Evolutionary conservation across 2,113 vertebrate genomes (phyloP).

Genomic region (Neodontobutis hainanensis): DNA sequence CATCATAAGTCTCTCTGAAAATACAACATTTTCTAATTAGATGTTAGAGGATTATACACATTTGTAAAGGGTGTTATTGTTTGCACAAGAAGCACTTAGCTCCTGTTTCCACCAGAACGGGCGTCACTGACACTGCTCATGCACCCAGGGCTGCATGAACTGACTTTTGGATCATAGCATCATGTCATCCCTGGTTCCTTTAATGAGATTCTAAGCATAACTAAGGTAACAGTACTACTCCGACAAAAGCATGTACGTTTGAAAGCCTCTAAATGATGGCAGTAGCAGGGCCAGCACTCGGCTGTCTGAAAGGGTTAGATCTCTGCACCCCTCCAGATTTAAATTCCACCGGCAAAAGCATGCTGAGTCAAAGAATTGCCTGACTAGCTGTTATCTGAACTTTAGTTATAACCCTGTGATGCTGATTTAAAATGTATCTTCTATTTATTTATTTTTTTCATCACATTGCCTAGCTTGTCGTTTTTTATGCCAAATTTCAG

Average conservation of each 20-base stretch:
- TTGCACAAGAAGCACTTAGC: background rate
- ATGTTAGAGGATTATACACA: background rate
- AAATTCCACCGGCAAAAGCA: conserved; percentile 49
- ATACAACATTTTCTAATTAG: conserved; percentile 3
- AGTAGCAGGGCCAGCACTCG: conserved; percentile 33
- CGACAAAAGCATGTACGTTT: conserved; percentile 48
- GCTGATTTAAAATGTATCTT: conserved; percentile 44
- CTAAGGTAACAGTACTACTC: conserved; percentile 63
- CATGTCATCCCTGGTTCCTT: conserved; percentile 40
- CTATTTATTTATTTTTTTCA: conserved; percentile 22
- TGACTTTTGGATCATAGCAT: conserved; percentile 49
- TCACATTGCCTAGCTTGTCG: conserved; percentile 37
- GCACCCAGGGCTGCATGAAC: conserved; percentile 33
- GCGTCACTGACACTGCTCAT: conserved; percentile 33
- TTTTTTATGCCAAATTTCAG: conserved; percentile 27
- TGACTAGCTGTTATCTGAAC: conserved; percentile 60
- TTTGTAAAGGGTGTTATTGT: background rate
- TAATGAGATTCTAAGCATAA: conserved; percentile 34
- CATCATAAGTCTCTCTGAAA: conserved; percentile 1
- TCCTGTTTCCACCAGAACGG: background rate
- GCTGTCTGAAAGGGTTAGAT: conserved; percentile 50
- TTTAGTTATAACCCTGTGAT: conserved; percentile 49
- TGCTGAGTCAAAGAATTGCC: conserved; percentile 55
- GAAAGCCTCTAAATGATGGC: conserved; percentile 49
- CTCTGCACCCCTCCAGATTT: conserved; percentile 44